Evolutionary conservation across 2,113 vertebrate genomes (phyloP), one percentile per base, ranked within the genome.

Genomic region (Charina bottae): DNA sequence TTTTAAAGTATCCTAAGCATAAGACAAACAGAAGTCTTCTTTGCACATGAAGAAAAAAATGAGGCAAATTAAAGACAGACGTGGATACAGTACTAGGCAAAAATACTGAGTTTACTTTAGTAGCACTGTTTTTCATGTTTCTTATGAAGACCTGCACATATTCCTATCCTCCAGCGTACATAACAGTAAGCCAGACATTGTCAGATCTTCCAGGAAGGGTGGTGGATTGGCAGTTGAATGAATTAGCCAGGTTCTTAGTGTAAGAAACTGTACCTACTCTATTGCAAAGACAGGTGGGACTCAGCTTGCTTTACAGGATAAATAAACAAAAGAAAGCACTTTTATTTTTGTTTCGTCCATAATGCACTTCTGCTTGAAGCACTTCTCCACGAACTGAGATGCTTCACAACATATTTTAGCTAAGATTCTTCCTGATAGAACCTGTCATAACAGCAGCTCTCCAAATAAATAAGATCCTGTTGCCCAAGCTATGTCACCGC

Each of bases 341-440:
- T 24, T 21, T 17, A 54, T n/a, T 10, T 9, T n/a, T 86, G 13
- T 56, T 15, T 68, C 26, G 21, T 85, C 1, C n/a, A 53, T n/a
- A 26, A 28, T 59, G 10, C 9, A n/a, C n/a, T n/a, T 62, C n/a
- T 60, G 49, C 54, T 49, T 86, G 85, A 62, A 68, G 8, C 83
- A 83, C 60, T 91, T 11, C 33, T 26, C n/a, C 54, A 37, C 62
- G 90, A 95, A 88, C 85, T 21, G 42, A 93, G 87, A 91, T 95
- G 88, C 85, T 89, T 89, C 60, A 89, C 86, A 94, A 33, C n/a
- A 83, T 92, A 93, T 93, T 91, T 42, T 49, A 94, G 33, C 49
- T 90, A 89, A 94, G 24, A 49, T 93, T 11, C 78, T 26, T 64
- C 78, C 83, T 90, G 84, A 21, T 49, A 72, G 93, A 64, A 37